phyloP scores from a whole-genome alignment of 2,797 vertebrate genomes.

The Cebuella pygmaea region DNA sequence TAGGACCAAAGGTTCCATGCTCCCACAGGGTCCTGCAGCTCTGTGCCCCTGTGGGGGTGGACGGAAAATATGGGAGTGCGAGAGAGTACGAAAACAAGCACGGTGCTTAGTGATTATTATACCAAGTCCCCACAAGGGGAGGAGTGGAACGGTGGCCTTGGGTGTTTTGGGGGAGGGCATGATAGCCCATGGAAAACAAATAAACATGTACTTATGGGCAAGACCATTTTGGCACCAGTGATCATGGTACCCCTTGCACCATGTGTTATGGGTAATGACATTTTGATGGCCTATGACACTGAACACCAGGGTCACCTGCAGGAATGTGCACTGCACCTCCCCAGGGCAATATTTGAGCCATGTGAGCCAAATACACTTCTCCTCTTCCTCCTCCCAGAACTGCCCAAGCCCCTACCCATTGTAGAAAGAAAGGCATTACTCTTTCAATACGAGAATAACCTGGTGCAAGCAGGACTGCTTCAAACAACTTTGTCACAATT shows the following conservation, averaged over 20 bases:
- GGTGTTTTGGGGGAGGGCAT: neutral
- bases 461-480: neutral
- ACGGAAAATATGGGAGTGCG: accelerated
- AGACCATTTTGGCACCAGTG: too few species aligned
- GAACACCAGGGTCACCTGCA: neutral
- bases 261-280: neutral
- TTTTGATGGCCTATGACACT: neutral
- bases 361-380: neutral
- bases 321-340: neutral
- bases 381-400: neutral
- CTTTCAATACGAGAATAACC: neutral
- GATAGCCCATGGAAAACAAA: neutral
- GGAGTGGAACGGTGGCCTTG: neutral
- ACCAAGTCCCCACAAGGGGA: neutral
- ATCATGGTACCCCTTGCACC: neutral
- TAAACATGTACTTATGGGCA: neutral
- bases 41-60: neutral
- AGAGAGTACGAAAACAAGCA: neutral
- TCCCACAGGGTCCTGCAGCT: neutral
- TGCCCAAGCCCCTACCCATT: neutral
- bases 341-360: neutral
- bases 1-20: neutral
- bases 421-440: neutral
- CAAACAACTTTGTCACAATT: neutral
- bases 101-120: neutral